Conservation (phyloP, 2,888 invertebrate species). For the Allygus modestus region DNA sequence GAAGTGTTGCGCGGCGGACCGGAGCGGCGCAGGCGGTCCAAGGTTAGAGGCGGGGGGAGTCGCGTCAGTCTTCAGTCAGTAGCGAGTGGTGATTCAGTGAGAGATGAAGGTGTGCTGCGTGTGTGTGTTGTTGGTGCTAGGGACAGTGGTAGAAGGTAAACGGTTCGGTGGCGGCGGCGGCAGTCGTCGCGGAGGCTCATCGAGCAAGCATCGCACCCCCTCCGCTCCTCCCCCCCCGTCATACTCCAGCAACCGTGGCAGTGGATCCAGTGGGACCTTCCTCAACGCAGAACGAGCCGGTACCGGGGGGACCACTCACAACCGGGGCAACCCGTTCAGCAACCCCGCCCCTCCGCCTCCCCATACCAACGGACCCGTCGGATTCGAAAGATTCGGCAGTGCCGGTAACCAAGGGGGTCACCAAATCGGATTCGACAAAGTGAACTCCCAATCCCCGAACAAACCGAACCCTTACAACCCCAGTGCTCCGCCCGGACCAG, state of each 20-base stretch:
- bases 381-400: conserved; percentile 27
- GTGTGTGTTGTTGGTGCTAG: neutral
- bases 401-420: neutral
- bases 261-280: neutral
- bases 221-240: neutral
- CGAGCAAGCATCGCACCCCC: conserved; percentile 15
- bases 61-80: conserved; percentile 21
- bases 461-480: conserved; percentile 7
- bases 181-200: conserved; percentile 14
- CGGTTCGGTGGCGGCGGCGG: conserved; percentile 7
- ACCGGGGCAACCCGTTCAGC: conserved; percentile 15
- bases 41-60: conserved; percentile 4
- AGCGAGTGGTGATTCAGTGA: conserved; percentile 19
- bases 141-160: neutral
- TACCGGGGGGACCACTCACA: neutral
- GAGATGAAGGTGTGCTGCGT: conserved; percentile 15
- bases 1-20: neutral
- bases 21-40: neutral
- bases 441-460: conserved; percentile 1
- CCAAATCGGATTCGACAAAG: conserved; percentile 35
- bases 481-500: neutral
- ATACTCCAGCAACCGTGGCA: neutral
- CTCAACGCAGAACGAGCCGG: conserved; percentile 12
- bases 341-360: conserved; percentile 3
- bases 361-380: conserved; percentile 19